These are phyloP conservation scores for Eudemis profundana DNA, from an alignment of 2,888 invertebrate species.

Conservation along the genomic window DNA sequence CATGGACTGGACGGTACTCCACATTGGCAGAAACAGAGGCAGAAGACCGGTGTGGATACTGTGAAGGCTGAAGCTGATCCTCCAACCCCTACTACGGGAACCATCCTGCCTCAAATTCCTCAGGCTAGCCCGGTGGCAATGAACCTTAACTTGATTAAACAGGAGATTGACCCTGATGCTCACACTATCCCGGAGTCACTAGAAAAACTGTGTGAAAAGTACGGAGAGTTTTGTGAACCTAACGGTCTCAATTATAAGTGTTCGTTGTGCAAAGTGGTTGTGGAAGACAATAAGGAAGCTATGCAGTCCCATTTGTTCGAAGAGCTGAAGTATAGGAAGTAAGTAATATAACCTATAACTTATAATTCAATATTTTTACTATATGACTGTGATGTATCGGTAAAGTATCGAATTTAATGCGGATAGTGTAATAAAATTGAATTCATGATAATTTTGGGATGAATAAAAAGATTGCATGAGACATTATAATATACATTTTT, in stretches of 20 bases:
- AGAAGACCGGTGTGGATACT: constrained; percentile 50
- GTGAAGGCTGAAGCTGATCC: constrained; percentile 62
- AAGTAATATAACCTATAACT: constrained; percentile 53
- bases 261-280: constrained; percentile 86
- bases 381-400: too few species aligned
- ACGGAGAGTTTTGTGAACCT: constrained; percentile 78
- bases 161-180: constrained; percentile 52
- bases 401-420: too few species aligned
- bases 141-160: constrained; percentile 72
- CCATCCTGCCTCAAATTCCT: constrained; percentile 15
- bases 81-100: neutral
- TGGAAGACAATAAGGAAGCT: constrained; percentile 83
- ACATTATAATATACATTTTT: too few species aligned
- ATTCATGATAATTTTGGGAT: too few species aligned
- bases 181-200: constrained; percentile 57
- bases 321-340: constrained; percentile 88
- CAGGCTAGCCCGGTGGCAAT: constrained; percentile 45
- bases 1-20: constrained; percentile 66
- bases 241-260: constrained; percentile 85
- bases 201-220: constrained; percentile 64
- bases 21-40: constrained; percentile 70
- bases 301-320: constrained; percentile 88
- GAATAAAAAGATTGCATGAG: too few species aligned
- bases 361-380: neutral
- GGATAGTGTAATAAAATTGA: too few species aligned